phyloP scores from a whole-genome alignment of 1,140 invertebrate species.

The Andrena cerasifolii region DNA sequence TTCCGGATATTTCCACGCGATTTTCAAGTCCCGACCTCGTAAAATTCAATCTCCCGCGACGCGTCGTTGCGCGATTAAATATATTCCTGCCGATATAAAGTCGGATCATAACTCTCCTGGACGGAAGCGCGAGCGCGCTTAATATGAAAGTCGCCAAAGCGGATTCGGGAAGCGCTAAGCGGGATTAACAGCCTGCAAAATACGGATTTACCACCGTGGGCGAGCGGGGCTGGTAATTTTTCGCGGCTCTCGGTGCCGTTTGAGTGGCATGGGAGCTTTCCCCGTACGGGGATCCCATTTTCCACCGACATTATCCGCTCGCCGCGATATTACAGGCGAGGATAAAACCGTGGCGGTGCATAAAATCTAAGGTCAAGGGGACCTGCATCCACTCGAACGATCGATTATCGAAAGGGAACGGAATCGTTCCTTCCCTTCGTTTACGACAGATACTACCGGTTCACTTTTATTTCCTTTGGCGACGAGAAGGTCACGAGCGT shows the following conservation, averaged over 20 bases:
- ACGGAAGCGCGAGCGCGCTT: neutral
- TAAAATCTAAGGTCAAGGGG: neutral
- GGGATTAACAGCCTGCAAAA: neutral
- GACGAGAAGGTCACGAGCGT: too few species aligned
- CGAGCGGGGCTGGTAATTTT: neutral
- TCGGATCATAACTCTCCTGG: neutral
- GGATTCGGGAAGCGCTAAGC: neutral
- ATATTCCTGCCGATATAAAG: neutral
- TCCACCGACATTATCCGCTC: neutral
- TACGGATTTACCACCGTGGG: neutral
- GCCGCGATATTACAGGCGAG: neutral
- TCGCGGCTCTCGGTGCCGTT: too few species aligned
- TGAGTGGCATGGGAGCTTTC: neutral
- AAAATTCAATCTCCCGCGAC: neutral
- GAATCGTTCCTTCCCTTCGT: too few species aligned
- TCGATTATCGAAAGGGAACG: too few species aligned
- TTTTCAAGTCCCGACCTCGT: neutral
- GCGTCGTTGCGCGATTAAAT: neutral
- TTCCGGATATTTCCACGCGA: too few species aligned
- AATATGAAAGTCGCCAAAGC: neutral
- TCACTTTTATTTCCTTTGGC: too few species aligned
- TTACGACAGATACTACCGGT: too few species aligned
- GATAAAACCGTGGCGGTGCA: neutral
- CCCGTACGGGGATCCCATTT: neutral
- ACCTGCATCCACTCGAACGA: too few species aligned